A percentile compares a stretch with the other conserved stretches of the same genome.
These are phyloP conservation scores for Drosophila tropicalis DNA, from an alignment of 1,140 invertebrate species.

Conservation along the genomic window DNA sequence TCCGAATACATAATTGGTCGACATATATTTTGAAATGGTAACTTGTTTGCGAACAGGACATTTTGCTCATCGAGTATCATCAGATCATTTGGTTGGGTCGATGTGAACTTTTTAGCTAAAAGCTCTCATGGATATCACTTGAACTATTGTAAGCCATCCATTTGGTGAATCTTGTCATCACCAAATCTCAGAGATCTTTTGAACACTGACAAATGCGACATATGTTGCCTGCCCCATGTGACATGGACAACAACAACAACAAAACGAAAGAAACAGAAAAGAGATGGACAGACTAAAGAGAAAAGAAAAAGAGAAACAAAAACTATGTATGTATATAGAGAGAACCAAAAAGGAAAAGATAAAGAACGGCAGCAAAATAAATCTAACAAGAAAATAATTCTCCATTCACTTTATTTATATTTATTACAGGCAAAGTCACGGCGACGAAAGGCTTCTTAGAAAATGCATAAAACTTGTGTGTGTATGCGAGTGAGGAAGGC, in stretches of 20 bases:
- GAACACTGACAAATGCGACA: conserved; percentile 53
- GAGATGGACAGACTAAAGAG: background rate
- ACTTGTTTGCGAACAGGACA: too few species aligned
- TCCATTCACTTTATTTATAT: conserved; percentile 70
- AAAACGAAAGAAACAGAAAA: background rate
- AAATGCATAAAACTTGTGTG: conserved; percentile 46
- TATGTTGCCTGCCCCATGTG: conserved; percentile 52
- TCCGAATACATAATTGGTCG: too few species aligned
- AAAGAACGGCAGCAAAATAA: conserved; percentile 20
- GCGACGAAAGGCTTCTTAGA: conserved; percentile 78
- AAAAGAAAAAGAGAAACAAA: background rate
- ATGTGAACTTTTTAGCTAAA: background rate
- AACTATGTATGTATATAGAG: too few species aligned
- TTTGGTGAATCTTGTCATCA: conserved; percentile 54
- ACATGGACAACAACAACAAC: conserved; percentile 34
- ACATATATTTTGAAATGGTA: too few species aligned
- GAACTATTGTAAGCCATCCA: conserved; percentile 21
- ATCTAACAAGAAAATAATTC: conserved; percentile 73
- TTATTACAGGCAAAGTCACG: conserved; percentile 64
- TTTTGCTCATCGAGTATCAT: too few species aligned
- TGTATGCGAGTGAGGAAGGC: background rate
- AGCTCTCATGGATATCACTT: too few species aligned
- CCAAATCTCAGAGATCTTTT: conserved; percentile 35
- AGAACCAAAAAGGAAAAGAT: background rate
- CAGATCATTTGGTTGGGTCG: too few species aligned